Evolutionary conservation across 2,113 vertebrate genomes (phyloP).

Genomic region (Lipotes vexillifer): DNA sequence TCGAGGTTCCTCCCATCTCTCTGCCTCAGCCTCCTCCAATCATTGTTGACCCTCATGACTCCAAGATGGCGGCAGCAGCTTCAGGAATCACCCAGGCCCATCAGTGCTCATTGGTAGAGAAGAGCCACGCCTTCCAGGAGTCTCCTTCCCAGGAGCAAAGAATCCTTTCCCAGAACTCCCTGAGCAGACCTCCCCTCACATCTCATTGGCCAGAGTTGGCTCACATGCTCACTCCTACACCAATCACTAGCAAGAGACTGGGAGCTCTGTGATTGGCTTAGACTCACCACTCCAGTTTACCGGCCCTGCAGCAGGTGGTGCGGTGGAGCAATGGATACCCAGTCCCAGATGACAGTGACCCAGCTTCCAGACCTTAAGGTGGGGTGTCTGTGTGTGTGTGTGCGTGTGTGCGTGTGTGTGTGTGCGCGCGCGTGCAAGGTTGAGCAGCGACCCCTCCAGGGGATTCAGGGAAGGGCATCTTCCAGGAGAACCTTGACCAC

Average conservation of each 20-base stretch:
- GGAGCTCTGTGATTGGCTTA: background rate
- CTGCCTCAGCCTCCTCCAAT: background rate
- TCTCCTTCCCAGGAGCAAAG: background rate
- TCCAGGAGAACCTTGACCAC: background rate
- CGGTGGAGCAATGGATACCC: background rate
- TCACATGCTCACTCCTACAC: background rate
- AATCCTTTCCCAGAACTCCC: background rate
- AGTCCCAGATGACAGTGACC: background rate
- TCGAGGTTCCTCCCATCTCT: no score
- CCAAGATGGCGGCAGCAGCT: no score
- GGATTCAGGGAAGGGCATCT: background rate
- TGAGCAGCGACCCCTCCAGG: background rate
- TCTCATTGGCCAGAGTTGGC: background rate
- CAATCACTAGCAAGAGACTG: background rate
- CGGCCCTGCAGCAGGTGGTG: accelerated
- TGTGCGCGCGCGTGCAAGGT: background rate
- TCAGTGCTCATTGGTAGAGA: accelerated
- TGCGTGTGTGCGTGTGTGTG: no score
- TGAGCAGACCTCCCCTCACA: background rate
- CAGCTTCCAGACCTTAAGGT: background rate
- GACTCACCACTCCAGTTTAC: background rate
- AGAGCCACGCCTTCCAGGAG: accelerated
- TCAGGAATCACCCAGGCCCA: background rate
- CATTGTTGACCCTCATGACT: background rate
- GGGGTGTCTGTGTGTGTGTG: background rate